phyloP scores from a whole-genome alignment of 2,113 vertebrate genomes.

The Grammomys surdaster region DNA sequence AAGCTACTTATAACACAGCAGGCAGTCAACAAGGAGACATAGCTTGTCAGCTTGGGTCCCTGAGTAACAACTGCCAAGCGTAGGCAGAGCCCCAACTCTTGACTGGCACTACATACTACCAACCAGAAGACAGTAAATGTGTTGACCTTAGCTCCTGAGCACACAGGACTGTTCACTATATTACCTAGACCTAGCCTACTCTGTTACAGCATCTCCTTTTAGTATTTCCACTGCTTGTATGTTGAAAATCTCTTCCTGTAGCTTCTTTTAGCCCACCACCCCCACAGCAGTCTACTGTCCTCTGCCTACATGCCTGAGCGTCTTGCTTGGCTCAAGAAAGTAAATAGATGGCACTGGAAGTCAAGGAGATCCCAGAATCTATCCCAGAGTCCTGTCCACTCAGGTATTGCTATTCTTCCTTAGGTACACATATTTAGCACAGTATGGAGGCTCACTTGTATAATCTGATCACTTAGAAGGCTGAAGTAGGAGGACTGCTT shows the following conservation, averaged over 20 bases:
- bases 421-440: not conserved
- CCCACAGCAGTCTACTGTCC: not conserved
- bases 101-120: not conserved
- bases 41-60: not conserved
- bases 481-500: not conserved
- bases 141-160: not conserved
- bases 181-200: not conserved
- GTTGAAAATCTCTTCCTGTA: not conserved
- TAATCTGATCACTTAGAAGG: not conserved
- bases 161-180: not conserved
- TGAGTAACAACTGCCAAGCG: not conserved
- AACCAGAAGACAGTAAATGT: not conserved
- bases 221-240: not conserved
- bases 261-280: conserved; percentile 5
- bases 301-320: not conserved
- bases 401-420: conserved; percentile 1
- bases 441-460: not conserved
- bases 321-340: not conserved
- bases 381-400: conserved; percentile 10
- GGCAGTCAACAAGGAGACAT: not conserved
- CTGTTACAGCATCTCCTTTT: not conserved
- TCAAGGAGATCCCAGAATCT: not conserved
- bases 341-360: not conserved
- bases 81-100: not conserved
- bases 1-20: not conserved